Conservation (phyloP, 2,888 invertebrate genomes). For the Seira musarum region DNA sequence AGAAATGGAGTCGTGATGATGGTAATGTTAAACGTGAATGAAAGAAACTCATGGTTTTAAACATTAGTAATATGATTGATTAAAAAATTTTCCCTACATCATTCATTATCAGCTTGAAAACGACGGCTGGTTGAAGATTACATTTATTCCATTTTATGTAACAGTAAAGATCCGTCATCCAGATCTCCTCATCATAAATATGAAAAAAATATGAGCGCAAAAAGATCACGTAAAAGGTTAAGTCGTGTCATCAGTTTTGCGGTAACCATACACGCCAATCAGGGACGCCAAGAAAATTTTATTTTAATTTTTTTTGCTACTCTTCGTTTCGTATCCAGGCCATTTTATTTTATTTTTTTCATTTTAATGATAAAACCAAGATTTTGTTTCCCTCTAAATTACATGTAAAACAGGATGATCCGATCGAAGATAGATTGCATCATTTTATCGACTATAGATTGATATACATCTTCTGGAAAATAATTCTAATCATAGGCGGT, state of each 20-base stretch:
- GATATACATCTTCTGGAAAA: no score
- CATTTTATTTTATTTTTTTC: no score
- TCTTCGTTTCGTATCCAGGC: no score
- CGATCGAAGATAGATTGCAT: no score
- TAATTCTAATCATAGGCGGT: no score
- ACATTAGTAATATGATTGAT: no score
- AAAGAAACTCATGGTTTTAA: no score
- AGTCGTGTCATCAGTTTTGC: neutral
- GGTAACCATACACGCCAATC: neutral
- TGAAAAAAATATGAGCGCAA: neutral
- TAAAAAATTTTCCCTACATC: neutral
- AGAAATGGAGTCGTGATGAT: neutral
- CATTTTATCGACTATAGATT: no score
- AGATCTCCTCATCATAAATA: neutral
- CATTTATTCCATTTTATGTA: neutral
- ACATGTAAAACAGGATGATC: no score
- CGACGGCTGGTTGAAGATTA: neutral
- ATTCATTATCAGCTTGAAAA: neutral
- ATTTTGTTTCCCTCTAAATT: no score
- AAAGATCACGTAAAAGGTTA: neutral
- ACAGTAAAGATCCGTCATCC: neutral
- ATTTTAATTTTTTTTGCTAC: no score
- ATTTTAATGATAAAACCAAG: no score
- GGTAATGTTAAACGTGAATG: neutral
- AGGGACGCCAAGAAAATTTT: neutral